A percentile compares a stretch with the other conserved stretches of the same genome.
Conservation (phyloP, 2,113 vertebrate species). For the Coptodon bakossiorum region DNA sequence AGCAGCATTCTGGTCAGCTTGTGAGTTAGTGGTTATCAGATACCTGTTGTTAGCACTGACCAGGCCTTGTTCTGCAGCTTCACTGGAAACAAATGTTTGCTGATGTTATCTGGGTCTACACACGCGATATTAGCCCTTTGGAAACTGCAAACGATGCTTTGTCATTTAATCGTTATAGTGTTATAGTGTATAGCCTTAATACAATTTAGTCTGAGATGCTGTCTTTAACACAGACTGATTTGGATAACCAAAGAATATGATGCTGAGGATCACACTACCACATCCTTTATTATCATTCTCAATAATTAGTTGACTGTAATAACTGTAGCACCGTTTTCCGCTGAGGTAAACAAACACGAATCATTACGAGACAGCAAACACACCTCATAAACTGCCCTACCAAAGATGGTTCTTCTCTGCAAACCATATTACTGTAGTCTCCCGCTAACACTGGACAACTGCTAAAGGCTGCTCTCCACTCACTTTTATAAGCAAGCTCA, state of each 20-base stretch:
- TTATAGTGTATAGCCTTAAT: neutral
- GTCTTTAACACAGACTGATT: neutral
- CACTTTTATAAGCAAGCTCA: neutral
- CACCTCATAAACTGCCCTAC: neutral
- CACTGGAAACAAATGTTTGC: conserved; percentile 4
- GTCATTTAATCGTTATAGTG: neutral
- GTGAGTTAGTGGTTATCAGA: neutral
- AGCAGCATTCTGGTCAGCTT: neutral
- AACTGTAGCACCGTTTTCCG: neutral
- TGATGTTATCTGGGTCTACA: conserved; percentile 20
- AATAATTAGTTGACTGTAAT: neutral
- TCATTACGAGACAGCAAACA: neutral
- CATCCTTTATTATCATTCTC: neutral
- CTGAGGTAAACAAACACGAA: neutral
- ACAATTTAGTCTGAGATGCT: neutral
- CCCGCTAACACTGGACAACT: conserved; percentile 13
- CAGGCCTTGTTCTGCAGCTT: conserved; percentile 20
- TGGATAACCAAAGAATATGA: neutral
- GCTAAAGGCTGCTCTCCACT: conserved; percentile 14
- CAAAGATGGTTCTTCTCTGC: conserved; percentile 45
- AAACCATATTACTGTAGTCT: neutral
- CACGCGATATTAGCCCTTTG: neutral
- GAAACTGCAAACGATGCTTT: neutral
- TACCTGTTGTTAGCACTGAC: conserved; percentile 33
- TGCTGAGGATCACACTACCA: neutral